Percentiles rank a stretch among this genome's conserved stretches.
Evolutionary conservation across 2,797 vertebrate species (phyloP).

Genomic region (Carapus acus): DNA sequence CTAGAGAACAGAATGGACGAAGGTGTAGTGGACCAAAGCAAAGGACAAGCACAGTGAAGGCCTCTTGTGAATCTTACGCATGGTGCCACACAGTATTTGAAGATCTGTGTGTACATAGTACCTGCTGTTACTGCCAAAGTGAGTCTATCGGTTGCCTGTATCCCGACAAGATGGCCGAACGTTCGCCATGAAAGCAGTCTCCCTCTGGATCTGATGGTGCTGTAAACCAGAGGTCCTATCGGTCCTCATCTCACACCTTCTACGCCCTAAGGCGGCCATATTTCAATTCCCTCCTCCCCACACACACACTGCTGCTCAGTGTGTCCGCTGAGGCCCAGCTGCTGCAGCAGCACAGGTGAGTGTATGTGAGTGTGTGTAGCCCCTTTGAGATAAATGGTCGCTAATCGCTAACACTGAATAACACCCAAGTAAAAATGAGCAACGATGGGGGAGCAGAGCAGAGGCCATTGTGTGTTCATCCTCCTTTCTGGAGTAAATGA

Average conservation of each 20-base stretch:
- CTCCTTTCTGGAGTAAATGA: too few relatives aligned
- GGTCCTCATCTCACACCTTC: slow-evolving; percentile 57
- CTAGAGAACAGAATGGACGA: too few relatives aligned
- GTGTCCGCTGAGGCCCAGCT: slow-evolving; percentile 33
- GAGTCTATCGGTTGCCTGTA: slow-evolving; percentile 12
- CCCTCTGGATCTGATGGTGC: slow-evolving; percentile 39
- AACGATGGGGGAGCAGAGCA: too few relatives aligned
- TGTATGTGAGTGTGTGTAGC: slow-evolving; percentile 10
- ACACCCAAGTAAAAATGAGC: too few relatives aligned
- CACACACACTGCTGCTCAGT: slow-evolving; percentile 48
- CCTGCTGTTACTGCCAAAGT: slow-evolving; percentile 32
- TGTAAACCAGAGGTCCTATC: slow-evolving; percentile 51
- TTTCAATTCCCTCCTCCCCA: slow-evolving; percentile 43
- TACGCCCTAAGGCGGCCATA: slow-evolving; percentile 61
- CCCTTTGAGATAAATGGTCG: slow-evolving; percentile 30
- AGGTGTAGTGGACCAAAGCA: too few relatives aligned
- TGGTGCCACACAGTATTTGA: too few relatives aligned
- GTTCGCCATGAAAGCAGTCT: not conserved
- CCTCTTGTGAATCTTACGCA: too few relatives aligned
- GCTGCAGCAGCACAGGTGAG: slow-evolving; percentile 48
- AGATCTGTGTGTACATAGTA: too few relatives aligned
- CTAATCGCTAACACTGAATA: too few relatives aligned
- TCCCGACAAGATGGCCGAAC: too few relatives aligned
- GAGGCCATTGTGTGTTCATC: too few relatives aligned
- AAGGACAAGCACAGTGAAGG: too few relatives aligned